Evolutionary conservation across 2,888 invertebrate species (phyloP), one percentile per base, ranked within the genome.

Genomic region (Pharmacophagus antenor): DNA sequence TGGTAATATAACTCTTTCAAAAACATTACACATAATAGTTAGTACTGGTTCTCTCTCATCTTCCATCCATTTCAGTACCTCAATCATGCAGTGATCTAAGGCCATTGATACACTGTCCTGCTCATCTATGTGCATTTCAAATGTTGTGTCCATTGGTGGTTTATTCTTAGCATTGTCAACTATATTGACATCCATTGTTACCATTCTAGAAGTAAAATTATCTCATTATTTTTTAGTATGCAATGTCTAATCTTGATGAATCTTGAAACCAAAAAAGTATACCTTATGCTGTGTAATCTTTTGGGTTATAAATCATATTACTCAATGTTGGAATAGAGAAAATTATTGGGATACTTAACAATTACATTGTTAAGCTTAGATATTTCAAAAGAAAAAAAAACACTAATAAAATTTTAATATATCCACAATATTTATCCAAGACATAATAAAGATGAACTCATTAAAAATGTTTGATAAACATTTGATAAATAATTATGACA

Each of bases 1-100:
- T 0, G 95, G 95, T 62, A 98, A 82, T 65, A 98, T 93, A 41
- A 95, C 90, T 71, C 93, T 93, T 70, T 98, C 96, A 81, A 98
- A 98, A 2, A 94, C 92, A 63, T 86, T 87, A 62, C 96, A 85
- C 54, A 93, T 70, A 12, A 91, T 83, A 74, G 94, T 93, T 10
- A 94, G 87, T 47, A 90, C 91, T 0, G 92, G 92, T 79, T 93
- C 92, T 66, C 94, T 91, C 67, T 93, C 92, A 12, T 92, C 84
- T 57, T 94, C 86, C 49, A 97, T 82, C 88, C 94, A 97, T 58
- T 89, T 85, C 47, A 96, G 92, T 62, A 97, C 75, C 72, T 94
- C 93, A 56, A 94, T 83, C 93, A 98, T 93, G 70, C 96, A 94
- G 56, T 94, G 88, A 82, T 98, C 98, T 27, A 98, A 82, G 1